Conservation (phyloP, 2,888 invertebrate species). For the Amblyjoppa proteus region DNA sequence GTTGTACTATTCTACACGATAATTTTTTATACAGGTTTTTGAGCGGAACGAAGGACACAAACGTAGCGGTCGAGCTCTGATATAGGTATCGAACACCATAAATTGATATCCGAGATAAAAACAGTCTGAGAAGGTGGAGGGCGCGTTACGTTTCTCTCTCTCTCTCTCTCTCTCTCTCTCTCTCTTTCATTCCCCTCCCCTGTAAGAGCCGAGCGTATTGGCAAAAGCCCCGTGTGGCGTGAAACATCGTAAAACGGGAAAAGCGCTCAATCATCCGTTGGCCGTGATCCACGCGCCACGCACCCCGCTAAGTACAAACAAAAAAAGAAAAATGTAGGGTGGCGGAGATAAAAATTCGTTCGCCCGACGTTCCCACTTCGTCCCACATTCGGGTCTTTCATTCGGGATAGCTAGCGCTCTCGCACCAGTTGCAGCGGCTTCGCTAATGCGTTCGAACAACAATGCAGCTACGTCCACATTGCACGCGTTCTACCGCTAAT, state of each 20-base stretch:
- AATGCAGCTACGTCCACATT: slow-evolving; percentile 80
- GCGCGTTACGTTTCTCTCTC: slow-evolving; percentile 31
- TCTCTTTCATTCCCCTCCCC: slow-evolving; percentile 24
- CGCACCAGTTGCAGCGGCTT: slow-evolving; percentile 73
- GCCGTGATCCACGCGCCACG: slow-evolving; percentile 65
- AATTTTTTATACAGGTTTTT: not conserved
- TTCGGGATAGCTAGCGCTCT: slow-evolving; percentile 34
- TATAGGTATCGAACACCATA: slow-evolving; percentile 14
- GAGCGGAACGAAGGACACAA: not conserved
- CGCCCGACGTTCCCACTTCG: slow-evolving; percentile 57
- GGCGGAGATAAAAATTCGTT: slow-evolving; percentile 52
- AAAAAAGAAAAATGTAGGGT: slow-evolving; percentile 62
- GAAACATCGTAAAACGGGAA: slow-evolving; percentile 68
- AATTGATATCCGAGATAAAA: slow-evolving; percentile 56
- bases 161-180: no score
- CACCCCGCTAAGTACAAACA: slow-evolving; percentile 70
- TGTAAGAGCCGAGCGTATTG: slow-evolving; percentile 49
- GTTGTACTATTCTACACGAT: not conserved
- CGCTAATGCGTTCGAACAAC: slow-evolving; percentile 82
- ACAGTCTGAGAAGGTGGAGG: slow-evolving; percentile 6
- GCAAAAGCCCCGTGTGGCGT: slow-evolving; percentile 54
- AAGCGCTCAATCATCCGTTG: slow-evolving; percentile 70
- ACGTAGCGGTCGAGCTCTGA: not conserved
- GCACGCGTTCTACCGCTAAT: slow-evolving; percentile 83
- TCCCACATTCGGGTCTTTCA: slow-evolving; percentile 31